Conservation (phyloP, 2,888 invertebrate species). For the Stenolophus ochropezus region DNA sequence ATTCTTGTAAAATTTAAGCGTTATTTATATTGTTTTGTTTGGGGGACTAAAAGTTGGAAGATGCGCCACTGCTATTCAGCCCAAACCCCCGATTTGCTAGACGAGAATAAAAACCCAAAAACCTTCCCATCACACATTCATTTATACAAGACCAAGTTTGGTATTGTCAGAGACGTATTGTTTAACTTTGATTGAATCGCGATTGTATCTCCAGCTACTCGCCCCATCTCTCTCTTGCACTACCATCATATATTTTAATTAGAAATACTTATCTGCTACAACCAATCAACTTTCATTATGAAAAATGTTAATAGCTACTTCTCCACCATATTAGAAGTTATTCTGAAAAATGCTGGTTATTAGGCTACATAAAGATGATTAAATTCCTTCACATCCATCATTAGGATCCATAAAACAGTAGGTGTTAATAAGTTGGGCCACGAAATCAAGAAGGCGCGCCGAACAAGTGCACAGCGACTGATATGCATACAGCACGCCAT, state of each 20-base stretch:
- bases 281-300: conserved; percentile 1
- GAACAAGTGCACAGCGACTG: conserved; percentile 29
- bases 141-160: conserved; percentile 58
- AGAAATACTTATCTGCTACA: conserved; percentile 32
- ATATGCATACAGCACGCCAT: conserved; percentile 54
- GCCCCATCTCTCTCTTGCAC: background rate
- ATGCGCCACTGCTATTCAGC: too few relatives aligned
- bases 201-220: conserved; percentile 54
- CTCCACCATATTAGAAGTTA: background rate
- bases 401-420: conserved; percentile 34
- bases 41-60: too few relatives aligned
- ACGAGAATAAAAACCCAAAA: conserved; percentile 47
- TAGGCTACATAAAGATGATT: background rate
- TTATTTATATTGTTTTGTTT: too few relatives aligned
- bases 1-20: too few relatives aligned
- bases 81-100: conserved; percentile 40
- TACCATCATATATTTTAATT: conserved; percentile 43
- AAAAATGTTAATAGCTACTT: conserved; percentile 16
- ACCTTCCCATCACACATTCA: conserved; percentile 55
- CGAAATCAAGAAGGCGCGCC: conserved; percentile 33
- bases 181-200: conserved; percentile 60
- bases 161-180: conserved; percentile 60
- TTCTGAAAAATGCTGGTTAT: background rate
- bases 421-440: conserved; percentile 27
- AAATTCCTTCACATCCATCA: conserved; percentile 16